Conservation (phyloP, 2,797 vertebrate genomes). For the Anabacerthia variegaticeps region DNA sequence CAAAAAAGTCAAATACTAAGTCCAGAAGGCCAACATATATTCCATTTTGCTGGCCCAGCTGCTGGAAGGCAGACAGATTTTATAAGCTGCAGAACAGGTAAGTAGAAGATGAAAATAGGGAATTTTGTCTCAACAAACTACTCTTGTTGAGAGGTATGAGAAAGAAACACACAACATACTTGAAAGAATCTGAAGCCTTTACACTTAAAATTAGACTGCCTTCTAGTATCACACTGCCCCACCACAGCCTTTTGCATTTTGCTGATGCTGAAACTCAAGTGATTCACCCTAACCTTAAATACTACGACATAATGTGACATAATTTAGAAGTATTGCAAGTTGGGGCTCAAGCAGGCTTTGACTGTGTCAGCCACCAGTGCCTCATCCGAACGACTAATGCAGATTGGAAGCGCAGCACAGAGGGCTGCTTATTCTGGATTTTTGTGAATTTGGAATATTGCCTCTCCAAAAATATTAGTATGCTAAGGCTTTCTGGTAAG, state of each 20-base stretch:
- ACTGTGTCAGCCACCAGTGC: neutral
- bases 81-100: neutral
- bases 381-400: neutral
- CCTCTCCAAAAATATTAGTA: neutral
- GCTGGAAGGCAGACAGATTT: neutral
- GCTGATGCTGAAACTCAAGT: neutral
- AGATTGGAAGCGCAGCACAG: neutral
- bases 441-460: neutral
- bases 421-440: neutral
- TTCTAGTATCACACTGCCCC: neutral
- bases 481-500: neutral
- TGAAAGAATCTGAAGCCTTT: neutral
- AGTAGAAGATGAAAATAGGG: neutral
- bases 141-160: neutral
- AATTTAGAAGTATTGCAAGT: neutral
- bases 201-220: neutral
- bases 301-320: neutral
- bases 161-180: neutral
- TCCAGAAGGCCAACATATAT: neutral
- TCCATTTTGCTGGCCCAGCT: neutral
- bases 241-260: neutral
- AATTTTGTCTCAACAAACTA: neutral
- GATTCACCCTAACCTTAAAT: neutral
- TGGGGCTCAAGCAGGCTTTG: neutral
- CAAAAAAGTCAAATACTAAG: neutral